Conservation (phyloP, 2,888 invertebrate genomes). For the Perizoma flavofasciatum region DNA sequence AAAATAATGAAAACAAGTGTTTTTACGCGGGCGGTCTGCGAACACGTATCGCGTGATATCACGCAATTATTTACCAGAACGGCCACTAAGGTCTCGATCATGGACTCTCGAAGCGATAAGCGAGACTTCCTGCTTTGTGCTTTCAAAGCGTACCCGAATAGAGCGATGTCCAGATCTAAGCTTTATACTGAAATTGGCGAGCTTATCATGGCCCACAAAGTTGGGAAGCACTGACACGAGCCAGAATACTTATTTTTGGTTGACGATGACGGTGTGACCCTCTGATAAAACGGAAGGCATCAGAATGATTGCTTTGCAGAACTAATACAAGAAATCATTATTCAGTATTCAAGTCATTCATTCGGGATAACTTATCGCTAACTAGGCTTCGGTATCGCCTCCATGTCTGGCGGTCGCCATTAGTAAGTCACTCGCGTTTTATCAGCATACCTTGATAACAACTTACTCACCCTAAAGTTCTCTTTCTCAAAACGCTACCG, state of each 20-base stretch:
- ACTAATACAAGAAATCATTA: no score
- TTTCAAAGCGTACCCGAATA: no score
- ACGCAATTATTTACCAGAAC: constrained; percentile 29
- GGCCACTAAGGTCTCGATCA: constrained; percentile 8
- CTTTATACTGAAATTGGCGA: no score
- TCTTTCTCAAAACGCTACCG: background rate
- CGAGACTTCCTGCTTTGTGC: background rate
- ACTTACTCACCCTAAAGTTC: background rate
- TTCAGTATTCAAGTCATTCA: background rate
- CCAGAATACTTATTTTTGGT: no score
- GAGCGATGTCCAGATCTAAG: no score
- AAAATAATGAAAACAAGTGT: constrained; percentile 32
- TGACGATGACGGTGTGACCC: no score
- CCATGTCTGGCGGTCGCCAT: background rate
- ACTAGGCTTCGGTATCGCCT: no score
- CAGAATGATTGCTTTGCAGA: no score
- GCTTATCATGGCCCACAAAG: no score
- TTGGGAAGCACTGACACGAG: no score
- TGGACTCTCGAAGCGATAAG: constrained; percentile 12
- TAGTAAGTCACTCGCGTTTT: background rate
- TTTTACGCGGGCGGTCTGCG: constrained; percentile 22
- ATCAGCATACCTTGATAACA: background rate
- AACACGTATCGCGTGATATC: constrained; percentile 34
- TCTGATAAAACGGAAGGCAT: no score
- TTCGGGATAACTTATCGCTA: background rate